Evolutionary conservation across 2,113 vertebrate species (phyloP).

Genomic region (Alosa alosa): DNA sequence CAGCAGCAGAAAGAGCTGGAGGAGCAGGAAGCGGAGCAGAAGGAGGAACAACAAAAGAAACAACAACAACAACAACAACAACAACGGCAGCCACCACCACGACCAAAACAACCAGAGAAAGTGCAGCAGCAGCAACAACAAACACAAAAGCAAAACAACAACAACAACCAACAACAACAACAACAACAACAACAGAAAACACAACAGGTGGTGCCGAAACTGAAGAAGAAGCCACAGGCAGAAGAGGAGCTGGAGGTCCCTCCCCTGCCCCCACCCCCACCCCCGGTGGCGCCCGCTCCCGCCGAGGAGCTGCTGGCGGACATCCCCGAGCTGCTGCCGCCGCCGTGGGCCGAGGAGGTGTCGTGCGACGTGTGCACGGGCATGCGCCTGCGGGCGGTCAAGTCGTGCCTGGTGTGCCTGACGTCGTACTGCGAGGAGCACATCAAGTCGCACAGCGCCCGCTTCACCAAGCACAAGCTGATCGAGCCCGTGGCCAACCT

Average conservation of each 20-base stretch:
- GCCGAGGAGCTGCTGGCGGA: conserved; percentile 45
- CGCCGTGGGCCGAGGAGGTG: conserved; percentile 60
- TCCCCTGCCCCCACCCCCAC: conserved; percentile 7
- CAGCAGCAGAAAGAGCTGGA: conserved; percentile 41
- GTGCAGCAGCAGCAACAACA: background rate
- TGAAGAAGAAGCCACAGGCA: conserved; percentile 19
- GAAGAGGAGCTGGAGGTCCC: conserved; percentile 45
- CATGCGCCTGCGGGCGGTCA: conserved; percentile 60
- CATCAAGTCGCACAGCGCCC: conserved; percentile 61
- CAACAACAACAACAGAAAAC: background rate
- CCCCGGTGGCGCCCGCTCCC: background rate
- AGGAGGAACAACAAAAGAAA: background rate
- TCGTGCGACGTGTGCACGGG: conserved; percentile 76
- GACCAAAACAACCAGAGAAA: background rate
- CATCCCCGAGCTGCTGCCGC: conserved; percentile 42
- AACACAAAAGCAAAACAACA: background rate
- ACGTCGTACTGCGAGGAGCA: conserved; percentile 80
- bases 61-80: background rate
- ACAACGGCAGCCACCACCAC: background rate
- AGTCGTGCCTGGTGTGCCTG: conserved; percentile 75
- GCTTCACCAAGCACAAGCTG: conserved; percentile 77
- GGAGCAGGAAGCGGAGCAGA: conserved; percentile 33
- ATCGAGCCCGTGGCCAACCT: conserved; percentile 72
- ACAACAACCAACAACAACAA: background rate
- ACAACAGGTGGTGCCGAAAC: background rate